These are phyloP conservation scores for Harpegnathos saltator DNA, from an alignment of 1,140 invertebrate genomes.

Conservation along the genomic window DNA sequence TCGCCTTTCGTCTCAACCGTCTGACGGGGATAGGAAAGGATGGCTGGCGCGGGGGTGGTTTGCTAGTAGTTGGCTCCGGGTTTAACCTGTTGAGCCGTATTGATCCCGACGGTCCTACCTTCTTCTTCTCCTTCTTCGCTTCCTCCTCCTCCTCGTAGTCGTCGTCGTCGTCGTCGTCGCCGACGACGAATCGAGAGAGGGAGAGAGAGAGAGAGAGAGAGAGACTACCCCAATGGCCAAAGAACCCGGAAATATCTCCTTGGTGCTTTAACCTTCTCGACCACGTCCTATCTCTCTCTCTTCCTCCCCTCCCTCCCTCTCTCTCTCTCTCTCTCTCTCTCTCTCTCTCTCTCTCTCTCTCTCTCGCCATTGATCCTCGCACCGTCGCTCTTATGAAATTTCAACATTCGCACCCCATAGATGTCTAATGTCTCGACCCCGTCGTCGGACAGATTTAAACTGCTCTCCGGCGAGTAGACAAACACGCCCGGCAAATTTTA, in stretches of 20 bases:
- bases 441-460: not conserved
- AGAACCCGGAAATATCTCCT: constrained; percentile 44
- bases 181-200: constrained; percentile 17
- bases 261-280: constrained; percentile 32
- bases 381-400: not conserved
- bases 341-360: too few relatives aligned
- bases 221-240: constrained; percentile 30
- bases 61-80: constrained; percentile 63
- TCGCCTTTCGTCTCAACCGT: constrained; percentile 72
- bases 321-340: too few relatives aligned
- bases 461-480: constrained; percentile 8
- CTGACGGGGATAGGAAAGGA: not conserved
- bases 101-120: constrained; percentile 71
- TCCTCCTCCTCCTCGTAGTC: constrained; percentile 26
- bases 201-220: too few relatives aligned
- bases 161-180: too few relatives aligned
- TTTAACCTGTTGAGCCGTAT: constrained; percentile 80
- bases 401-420: constrained; percentile 1
- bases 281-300: not conserved
- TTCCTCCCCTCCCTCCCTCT: too few relatives aligned
- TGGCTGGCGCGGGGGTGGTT: constrained; percentile 42
- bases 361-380: too few relatives aligned
- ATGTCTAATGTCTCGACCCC: not conserved
- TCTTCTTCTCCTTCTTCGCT: constrained; percentile 37
- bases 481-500: constrained; percentile 20